These are phyloP conservation scores for Mythimna lalbum DNA, from an alignment of 2,888 invertebrate species.

Conservation along the genomic window DNA sequence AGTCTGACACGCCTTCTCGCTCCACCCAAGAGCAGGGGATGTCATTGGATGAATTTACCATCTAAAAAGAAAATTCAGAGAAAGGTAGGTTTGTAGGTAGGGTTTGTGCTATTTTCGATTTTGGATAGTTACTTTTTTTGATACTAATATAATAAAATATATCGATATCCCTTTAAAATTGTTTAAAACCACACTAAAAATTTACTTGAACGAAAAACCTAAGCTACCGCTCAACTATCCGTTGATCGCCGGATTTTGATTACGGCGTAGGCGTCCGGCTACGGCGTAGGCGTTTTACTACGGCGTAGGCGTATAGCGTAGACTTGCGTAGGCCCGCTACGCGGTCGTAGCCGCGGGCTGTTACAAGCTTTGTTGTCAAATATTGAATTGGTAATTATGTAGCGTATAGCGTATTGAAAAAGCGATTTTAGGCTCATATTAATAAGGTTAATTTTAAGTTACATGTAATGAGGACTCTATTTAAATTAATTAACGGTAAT, in stretches of 20 bases:
- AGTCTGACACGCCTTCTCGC: too few relatives aligned
- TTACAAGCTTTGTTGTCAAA: background rate
- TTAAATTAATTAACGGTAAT: background rate
- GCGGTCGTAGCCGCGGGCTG: conserved; percentile 8
- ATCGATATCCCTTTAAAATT: too few relatives aligned
- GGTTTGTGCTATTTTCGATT: too few relatives aligned
- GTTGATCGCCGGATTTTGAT: too few relatives aligned
- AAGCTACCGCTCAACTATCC: too few relatives aligned
- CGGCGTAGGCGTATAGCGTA: conserved; percentile 6
- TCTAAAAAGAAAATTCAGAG: too few relatives aligned
- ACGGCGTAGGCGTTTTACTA: conserved; percentile 6
- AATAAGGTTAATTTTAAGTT: background rate
- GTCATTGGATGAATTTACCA: too few relatives aligned
- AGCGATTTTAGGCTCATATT: background rate
- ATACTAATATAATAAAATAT: too few relatives aligned
- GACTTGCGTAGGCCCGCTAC: conserved; percentile 27
- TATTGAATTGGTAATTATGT: background rate
- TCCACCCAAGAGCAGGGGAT: too few relatives aligned
- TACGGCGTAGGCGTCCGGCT: conserved; percentile 3
- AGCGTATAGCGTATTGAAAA: background rate
- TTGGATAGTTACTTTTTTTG: too few relatives aligned
- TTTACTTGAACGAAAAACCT: background rate
- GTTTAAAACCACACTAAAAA: too few relatives aligned
- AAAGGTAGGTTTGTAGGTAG: too few relatives aligned
- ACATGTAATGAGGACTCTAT: background rate